These are phyloP conservation scores for Eremophila alpestris DNA, from an alignment of 2,797 vertebrate species.

Conservation along the genomic window DNA sequence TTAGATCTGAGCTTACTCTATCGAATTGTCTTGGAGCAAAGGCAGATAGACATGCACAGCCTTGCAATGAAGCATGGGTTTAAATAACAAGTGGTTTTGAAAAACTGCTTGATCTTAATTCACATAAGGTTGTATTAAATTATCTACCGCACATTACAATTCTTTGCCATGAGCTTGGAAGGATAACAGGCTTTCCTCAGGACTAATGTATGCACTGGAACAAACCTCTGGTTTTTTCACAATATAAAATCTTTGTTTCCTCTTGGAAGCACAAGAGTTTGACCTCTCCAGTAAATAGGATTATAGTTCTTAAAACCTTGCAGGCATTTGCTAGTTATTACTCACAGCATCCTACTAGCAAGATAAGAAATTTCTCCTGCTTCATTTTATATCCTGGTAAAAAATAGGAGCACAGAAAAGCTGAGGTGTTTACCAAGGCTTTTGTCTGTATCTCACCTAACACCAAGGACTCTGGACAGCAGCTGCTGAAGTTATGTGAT, in stretches of 20 bases:
- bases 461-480: background rate
- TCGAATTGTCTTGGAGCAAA: background rate
- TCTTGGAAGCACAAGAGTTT: background rate
- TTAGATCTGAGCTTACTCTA: background rate
- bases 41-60: background rate
- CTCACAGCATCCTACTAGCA: conserved; percentile 10
- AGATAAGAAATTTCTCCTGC: conserved; percentile 48
- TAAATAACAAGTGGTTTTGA: background rate
- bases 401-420: background rate
- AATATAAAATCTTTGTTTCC: conserved; percentile 17
- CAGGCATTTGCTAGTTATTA: conserved; percentile 43
- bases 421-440: conserved; percentile 4
- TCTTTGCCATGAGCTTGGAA: background rate
- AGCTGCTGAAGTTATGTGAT: background rate
- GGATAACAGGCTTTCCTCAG: background rate
- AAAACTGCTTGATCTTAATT: background rate
- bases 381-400: background rate
- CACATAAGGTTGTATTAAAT: background rate
- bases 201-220: background rate
- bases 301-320: conserved; percentile 44
- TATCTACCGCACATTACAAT: background rate
- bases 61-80: background rate
- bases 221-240: background rate
- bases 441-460: conserved; percentile 13
- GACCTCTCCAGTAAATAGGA: conserved; percentile 31